phyloP scores from a whole-genome alignment of 1,140 invertebrate species.

The Arion vulgaris region DNA sequence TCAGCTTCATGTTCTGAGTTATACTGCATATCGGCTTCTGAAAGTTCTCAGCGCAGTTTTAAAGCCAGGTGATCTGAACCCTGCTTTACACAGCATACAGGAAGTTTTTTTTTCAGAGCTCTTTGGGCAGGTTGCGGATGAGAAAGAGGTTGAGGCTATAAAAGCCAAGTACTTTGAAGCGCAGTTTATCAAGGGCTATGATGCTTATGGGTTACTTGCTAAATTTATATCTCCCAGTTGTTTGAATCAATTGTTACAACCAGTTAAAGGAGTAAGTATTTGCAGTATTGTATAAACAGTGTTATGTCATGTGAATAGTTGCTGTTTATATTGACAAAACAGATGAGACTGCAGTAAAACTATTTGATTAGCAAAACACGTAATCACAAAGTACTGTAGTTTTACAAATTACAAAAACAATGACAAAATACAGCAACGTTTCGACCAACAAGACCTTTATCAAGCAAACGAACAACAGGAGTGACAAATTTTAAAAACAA shows the following conservation, averaged over 20 bases:
- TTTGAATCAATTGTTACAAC: slow-evolving; percentile 84
- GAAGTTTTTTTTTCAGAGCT: slow-evolving; percentile 89
- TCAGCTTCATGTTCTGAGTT: slow-evolving; percentile 89
- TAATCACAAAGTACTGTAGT: too few relatives aligned
- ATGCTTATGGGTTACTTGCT: slow-evolving; percentile 87
- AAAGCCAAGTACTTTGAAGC: slow-evolving; percentile 80
- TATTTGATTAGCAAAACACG: too few relatives aligned
- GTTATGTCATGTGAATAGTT: too few relatives aligned
- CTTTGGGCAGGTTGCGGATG: slow-evolving; percentile 89
- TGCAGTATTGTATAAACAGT: background rate
- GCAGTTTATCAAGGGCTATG: slow-evolving; percentile 83
- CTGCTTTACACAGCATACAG: slow-evolving; percentile 84
- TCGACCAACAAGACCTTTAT: too few relatives aligned
- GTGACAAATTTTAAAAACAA: too few relatives aligned
- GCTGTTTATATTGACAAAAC: too few relatives aligned
- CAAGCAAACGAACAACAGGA: too few relatives aligned
- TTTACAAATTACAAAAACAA: too few relatives aligned
- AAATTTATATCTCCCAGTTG: slow-evolving; percentile 84
- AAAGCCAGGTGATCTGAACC: slow-evolving; percentile 83
- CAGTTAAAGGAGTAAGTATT: slow-evolving; percentile 83
- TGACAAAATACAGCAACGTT: too few relatives aligned
- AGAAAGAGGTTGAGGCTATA: slow-evolving; percentile 91
- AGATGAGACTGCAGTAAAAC: too few relatives aligned
- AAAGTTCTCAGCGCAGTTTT: slow-evolving; percentile 80
- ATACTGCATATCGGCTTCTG: slow-evolving; percentile 88